Evolutionary conservation across 2,888 invertebrate species (phyloP).

Genomic region (Oscheius onirici): DNA sequence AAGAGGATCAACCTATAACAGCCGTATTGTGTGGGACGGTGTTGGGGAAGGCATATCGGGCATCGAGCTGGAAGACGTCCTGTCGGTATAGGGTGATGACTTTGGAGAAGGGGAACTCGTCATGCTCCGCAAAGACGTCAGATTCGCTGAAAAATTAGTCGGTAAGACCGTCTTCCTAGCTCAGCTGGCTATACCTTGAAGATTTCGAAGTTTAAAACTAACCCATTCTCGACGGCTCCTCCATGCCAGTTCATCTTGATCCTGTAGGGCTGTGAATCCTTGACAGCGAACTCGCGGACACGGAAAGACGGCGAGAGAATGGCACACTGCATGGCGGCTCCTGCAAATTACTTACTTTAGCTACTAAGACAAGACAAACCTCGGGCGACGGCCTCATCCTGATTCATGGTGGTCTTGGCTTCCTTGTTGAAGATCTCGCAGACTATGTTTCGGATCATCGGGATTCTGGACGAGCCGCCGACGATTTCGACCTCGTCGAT

Average conservation of each 20-base stretch:
- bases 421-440: conserved; percentile 83
- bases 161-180: too few species aligned
- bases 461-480: conserved; percentile 93
- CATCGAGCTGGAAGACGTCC: conserved; percentile 87
- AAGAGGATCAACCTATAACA: conserved; percentile 59
- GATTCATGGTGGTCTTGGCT: conserved; percentile 92
- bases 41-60: conserved; percentile 80
- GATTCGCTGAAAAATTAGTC: conserved; percentile 84
- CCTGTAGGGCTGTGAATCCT: conserved; percentile 88
- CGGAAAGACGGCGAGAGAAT: conserved; percentile 96
- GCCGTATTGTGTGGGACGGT: conserved; percentile 80
- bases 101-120: conserved; percentile 89
- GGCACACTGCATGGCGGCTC: conserved; percentile 80
- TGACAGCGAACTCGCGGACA: conserved; percentile 92
- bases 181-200: too few species aligned
- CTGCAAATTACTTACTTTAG: conserved; percentile 12
- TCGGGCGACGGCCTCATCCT: conserved; percentile 93
- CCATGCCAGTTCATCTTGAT: conserved; percentile 76
- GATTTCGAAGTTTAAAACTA: conserved; percentile 50
- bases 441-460: conserved; percentile 88
- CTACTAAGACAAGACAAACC: too few species aligned
- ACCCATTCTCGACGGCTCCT: conserved; percentile 78
- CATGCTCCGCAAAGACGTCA: conserved; percentile 90
- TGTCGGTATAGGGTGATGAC: conserved; percentile 90
- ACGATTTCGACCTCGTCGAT: conserved; percentile 94